A percentile compares a stretch with the other conserved stretches of the same genome.
phyloP scores from a whole-genome alignment of 2,113 vertebrate species.

The Colistium nudipinnis region DNA sequence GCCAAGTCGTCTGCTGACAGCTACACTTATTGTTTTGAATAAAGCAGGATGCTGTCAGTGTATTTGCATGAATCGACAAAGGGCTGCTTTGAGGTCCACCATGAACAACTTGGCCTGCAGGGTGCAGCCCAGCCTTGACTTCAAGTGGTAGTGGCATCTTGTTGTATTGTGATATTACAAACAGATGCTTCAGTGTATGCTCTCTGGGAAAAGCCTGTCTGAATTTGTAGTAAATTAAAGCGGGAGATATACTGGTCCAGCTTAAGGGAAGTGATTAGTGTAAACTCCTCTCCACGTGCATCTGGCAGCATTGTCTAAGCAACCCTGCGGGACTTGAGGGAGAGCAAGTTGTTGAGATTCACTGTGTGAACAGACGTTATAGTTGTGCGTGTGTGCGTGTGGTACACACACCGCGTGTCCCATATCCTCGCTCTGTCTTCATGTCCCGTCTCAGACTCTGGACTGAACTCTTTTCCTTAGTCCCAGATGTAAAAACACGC shows the following conservation, averaged over 20 bases:
- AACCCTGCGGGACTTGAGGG: slow-evolving; percentile 18
- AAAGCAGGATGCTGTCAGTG: not conserved
- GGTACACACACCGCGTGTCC: not conserved
- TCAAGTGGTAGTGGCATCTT: slow-evolving; percentile 19
- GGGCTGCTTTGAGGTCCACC: slow-evolving; percentile 8
- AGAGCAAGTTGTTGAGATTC: slow-evolving; percentile 29
- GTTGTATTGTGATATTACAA: slow-evolving; percentile 46
- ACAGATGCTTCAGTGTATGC: slow-evolving; percentile 34
- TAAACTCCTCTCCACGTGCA: slow-evolving; percentile 25
- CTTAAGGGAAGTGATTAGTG: slow-evolving; percentile 28
- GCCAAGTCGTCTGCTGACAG: not conserved
- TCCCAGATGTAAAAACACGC: slow-evolving; percentile 65
- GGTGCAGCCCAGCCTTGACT: slow-evolving; percentile 26
- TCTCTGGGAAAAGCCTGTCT: slow-evolving; percentile 12
- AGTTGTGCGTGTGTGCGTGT: not conserved
- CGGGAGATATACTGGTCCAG: slow-evolving; percentile 13
- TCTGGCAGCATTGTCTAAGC: slow-evolving; percentile 32
- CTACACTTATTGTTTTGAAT: not conserved
- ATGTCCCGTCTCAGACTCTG: slow-evolving; percentile 24
- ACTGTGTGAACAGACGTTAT: slow-evolving; percentile 23
- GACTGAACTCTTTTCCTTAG: slow-evolving; percentile 2
- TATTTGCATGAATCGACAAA: not conserved
- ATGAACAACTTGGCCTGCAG: not conserved
- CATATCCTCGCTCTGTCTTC: slow-evolving; percentile 26
- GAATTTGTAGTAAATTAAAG: slow-evolving; percentile 29